Percentiles rank a stretch among this genome's conserved stretches.
phyloP scores from a whole-genome alignment of 2,888 invertebrate species.

The Aporophyla lueneburgensis region DNA sequence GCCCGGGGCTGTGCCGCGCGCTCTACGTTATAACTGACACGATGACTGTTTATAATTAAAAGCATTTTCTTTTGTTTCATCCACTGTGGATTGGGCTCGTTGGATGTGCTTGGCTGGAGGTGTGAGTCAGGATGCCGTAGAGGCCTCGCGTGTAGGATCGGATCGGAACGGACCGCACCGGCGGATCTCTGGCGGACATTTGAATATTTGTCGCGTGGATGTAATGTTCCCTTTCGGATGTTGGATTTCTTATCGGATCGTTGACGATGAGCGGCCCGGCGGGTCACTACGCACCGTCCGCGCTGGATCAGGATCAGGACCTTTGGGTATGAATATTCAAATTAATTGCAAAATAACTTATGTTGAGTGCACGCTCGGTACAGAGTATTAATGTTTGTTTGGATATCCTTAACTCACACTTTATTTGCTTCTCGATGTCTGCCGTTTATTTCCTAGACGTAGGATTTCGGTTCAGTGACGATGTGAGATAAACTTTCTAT shows the following conservation, averaged over 20 bases:
- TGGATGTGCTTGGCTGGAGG: constrained; percentile 86
- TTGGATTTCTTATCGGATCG: constrained; percentile 69
- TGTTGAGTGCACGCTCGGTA: constrained; percentile 88
- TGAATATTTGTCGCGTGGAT: constrained; percentile 68
- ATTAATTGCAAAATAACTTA: constrained; percentile 87
- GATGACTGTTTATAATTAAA: constrained; percentile 82
- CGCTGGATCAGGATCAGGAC: constrained; percentile 78
- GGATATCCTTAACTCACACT: constrained; percentile 84
- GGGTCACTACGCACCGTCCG: constrained; percentile 47
- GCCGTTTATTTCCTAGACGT: constrained; percentile 72
- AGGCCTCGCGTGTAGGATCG: constrained; percentile 75
- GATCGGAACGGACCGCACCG: constrained; percentile 78
- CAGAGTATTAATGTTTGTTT: constrained; percentile 79
- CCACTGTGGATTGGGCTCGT: constrained; percentile 89
- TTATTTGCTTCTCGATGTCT: constrained; percentile 84
- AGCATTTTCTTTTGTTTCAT: constrained; percentile 90
- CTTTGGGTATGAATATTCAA: constrained; percentile 88
- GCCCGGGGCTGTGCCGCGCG: constrained; percentile 23
- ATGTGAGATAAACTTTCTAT: constrained; percentile 62
- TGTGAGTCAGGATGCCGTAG: constrained; percentile 81
- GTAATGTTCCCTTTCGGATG: constrained; percentile 73
- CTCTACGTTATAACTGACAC: constrained; percentile 42
- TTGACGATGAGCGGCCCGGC: constrained; percentile 59
- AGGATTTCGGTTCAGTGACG: constrained; percentile 69
- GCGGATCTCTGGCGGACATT: constrained; percentile 74